These are phyloP conservation scores for Luehdorfia chinensis DNA, from an alignment of 1,140 invertebrate genomes.

Conservation along the genomic window DNA sequence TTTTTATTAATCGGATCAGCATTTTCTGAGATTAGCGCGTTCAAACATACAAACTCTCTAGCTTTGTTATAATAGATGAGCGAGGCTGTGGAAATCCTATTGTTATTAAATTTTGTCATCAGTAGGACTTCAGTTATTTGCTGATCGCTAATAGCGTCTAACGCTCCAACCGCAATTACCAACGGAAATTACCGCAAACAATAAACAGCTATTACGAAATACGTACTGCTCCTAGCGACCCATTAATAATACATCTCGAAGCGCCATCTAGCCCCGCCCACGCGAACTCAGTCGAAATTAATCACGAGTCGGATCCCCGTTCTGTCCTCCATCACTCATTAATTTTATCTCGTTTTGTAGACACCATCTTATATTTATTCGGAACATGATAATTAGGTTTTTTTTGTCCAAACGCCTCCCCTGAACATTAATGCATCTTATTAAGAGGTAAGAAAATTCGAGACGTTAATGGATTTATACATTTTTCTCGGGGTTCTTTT, in stretches of 20 bases:
- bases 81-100: no score
- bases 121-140: neutral
- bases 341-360: constrained; percentile 1
- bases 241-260: constrained; percentile 1
- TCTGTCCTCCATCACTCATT: neutral
- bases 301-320: neutral
- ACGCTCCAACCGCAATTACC: neutral
- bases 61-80: no score
- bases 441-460: neutral
- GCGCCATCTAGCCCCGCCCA: neutral
- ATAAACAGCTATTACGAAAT: neutral
- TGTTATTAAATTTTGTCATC: no score
- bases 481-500: neutral
- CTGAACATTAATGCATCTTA: neutral
- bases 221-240: neutral
- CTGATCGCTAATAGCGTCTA: neutral
- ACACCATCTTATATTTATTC: constrained; percentile 1
- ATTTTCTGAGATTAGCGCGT: no score
- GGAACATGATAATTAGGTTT: neutral
- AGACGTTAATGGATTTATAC: neutral
- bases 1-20: no score
- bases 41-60: no score
- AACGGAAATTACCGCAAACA: neutral
- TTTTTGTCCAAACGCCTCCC: neutral
- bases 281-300: neutral